A percentile compares a stretch with the other conserved stretches of the same genome.
Conservation (phyloP, 2,113 vertebrate genomes). For the Gavialis gangeticus region DNA sequence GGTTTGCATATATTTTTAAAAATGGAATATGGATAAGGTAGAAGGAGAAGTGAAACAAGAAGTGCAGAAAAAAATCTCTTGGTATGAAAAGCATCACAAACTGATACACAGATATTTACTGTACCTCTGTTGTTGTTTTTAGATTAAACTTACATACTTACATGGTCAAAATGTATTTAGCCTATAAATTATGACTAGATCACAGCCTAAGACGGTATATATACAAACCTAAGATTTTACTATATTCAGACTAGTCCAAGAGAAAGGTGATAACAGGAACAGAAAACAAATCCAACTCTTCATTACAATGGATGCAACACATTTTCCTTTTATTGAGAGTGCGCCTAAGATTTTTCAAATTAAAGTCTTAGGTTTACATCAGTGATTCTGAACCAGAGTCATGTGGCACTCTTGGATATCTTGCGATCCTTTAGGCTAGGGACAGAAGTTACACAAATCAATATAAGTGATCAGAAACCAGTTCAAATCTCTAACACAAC, state of each 20-base stretch:
- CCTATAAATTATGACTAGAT: not conserved
- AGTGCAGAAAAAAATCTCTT: constrained; percentile 27
- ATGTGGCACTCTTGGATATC: too few relatives aligned
- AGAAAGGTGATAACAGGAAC: not conserved
- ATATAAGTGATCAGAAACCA: too few relatives aligned
- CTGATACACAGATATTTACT: not conserved
- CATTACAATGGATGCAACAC: not conserved
- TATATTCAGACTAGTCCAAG: not conserved
- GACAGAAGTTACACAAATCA: too few relatives aligned
- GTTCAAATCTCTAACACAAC: too few relatives aligned
- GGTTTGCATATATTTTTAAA: constrained; percentile 59
- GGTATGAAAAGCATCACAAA: not conserved
- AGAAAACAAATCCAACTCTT: constrained; percentile 11
- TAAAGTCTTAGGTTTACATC: not conserved
- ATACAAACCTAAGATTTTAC: not conserved
- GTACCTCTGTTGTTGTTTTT: not conserved
- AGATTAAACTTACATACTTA: not conserved
- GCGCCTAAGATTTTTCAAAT: not conserved
- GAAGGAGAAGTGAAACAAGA: constrained; percentile 70
- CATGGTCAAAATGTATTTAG: not conserved
- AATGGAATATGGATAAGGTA: constrained; percentile 2
- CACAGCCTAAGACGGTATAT: not conserved
- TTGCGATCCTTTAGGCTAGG: too few relatives aligned
- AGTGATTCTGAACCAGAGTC: not conserved
- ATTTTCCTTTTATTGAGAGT: not conserved